Evolutionary conservation across 1,140 invertebrate genomes (phyloP), one percentile per base, ranked within the genome.

Genomic region (Diabrotica undecimpunctata): DNA sequence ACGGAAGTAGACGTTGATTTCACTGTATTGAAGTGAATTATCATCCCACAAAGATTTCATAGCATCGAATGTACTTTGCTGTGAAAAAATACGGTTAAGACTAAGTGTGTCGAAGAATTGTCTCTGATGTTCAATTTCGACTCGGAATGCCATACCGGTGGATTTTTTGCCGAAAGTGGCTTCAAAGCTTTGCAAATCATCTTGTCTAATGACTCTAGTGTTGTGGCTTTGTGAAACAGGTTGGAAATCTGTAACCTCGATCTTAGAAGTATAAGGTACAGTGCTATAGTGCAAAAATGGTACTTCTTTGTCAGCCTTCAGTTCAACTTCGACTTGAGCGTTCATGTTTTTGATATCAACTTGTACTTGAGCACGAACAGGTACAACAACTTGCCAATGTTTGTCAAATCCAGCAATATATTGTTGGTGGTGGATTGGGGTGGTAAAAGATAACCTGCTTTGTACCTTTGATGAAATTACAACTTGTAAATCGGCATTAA

Each of bases 401-500:
- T 77, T 83, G 37, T 88, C 83, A 5, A 84, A 74, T 66, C 87
- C 88, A 25, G 83, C 80, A 37, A 82, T 74, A 62, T 87, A 86
- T 7, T 82, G 77, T 57, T 85, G 80, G 57, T 83, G 79, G 12
- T 84, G 79, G 72, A 87, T 84, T 5, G 88, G 87, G 57, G 86
- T 81, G 6, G 88, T 72, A 73, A 89, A 89, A 46, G 87, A 84
- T 70, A 88, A 74, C 70, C 81, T 83, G 39, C 82, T 82, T 67
- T 86, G 82, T 35, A 80, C 65, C 64, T 85, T 85, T 58, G 73
- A 73, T 8, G 82, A 79, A 63, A 79, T 79, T 11, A 82, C 75
- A 8, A 84, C 37, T 10, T 81, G 69, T 3, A 86, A 53, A 37
- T 86, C 77, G 36, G 74, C 78, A 53, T 75, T 74, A 39, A 73